phyloP scores from a whole-genome alignment of 2,888 invertebrate species.

The Steromphala cineraria region DNA sequence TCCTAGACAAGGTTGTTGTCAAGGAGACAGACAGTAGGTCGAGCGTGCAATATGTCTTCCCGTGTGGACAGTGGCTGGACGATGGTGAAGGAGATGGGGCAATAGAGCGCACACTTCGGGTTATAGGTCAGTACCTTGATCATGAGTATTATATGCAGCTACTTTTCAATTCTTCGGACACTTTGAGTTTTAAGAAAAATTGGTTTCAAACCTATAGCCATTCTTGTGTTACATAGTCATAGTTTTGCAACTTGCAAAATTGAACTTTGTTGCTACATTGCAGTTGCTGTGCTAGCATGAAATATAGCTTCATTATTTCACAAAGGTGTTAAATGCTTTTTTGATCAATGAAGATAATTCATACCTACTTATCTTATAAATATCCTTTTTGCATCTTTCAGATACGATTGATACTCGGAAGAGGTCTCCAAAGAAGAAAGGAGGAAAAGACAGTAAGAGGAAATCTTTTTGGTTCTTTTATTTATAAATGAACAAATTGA shows the following conservation, averaged over 20 bases:
- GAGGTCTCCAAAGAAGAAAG: conserved; percentile 27
- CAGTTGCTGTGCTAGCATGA: background rate
- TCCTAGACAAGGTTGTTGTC: conserved; percentile 63
- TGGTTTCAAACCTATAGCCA: no score
- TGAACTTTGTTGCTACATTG: background rate
- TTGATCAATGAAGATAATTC: no score
- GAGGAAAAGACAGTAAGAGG: background rate
- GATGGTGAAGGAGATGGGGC: conserved; percentile 67
- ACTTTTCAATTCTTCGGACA: background rate
- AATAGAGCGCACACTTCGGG: conserved; percentile 61
- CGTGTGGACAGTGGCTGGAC: conserved; percentile 70
- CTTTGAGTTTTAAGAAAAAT: no score
- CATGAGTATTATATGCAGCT: background rate
- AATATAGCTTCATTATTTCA: background rate
- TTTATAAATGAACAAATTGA: no score
- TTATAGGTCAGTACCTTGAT: conserved; percentile 51
- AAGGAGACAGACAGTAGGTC: conserved; percentile 48
- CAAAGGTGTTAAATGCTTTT: no score
- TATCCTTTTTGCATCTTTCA: conserved; percentile 27
- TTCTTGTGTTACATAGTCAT: no score
- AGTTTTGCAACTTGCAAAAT: background rate
- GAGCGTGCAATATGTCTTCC: conserved; percentile 58
- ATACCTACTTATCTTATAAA: background rate
- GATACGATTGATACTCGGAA: conserved; percentile 43
- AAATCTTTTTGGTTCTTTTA: background rate